Percentiles rank a stretch among this genome's conserved stretches.
Evolutionary conservation across 2,113 vertebrate species (phyloP).

Genomic region (Tychaedon coryphoeus): DNA sequence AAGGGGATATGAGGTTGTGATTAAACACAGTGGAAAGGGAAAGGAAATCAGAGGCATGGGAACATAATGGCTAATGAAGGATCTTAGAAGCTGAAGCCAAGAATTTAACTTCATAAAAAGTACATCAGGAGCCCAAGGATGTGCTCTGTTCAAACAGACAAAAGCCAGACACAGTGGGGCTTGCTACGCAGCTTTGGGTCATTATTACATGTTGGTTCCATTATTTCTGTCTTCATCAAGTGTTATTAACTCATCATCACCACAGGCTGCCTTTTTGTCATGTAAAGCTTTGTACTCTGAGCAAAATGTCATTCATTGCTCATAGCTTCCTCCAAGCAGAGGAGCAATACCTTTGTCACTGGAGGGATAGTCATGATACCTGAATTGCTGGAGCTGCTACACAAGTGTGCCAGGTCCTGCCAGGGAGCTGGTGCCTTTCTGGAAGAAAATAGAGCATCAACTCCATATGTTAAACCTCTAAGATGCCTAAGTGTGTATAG

Average conservation of each 20-base stretch:
- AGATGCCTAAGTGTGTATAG: not conserved
- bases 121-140: not conserved
- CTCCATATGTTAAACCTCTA: not conserved
- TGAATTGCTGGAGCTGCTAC: not conserved
- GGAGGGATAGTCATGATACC: not conserved
- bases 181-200: not conserved
- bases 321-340: not conserved
- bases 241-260: slow-evolving; percentile 6
- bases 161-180: not conserved
- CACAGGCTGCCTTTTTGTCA: not conserved
- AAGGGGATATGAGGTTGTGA: not conserved
- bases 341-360: not conserved
- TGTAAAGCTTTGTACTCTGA: not conserved
- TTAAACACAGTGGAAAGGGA: not conserved
- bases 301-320: not conserved
- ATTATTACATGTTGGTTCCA: not conserved
- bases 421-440: not conserved
- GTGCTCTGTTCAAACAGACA: not conserved
- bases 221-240: slow-evolving; percentile 19
- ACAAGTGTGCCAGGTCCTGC: not conserved
- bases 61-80: not conserved
- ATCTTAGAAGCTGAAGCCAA: slow-evolving; percentile 4
- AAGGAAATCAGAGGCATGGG: not conserved
- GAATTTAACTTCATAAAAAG: not conserved
- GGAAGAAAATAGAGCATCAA: not conserved